These are phyloP conservation scores for Halichoerus grypus DNA, from an alignment of 2,113 vertebrate genomes.

Conservation along the genomic window DNA sequence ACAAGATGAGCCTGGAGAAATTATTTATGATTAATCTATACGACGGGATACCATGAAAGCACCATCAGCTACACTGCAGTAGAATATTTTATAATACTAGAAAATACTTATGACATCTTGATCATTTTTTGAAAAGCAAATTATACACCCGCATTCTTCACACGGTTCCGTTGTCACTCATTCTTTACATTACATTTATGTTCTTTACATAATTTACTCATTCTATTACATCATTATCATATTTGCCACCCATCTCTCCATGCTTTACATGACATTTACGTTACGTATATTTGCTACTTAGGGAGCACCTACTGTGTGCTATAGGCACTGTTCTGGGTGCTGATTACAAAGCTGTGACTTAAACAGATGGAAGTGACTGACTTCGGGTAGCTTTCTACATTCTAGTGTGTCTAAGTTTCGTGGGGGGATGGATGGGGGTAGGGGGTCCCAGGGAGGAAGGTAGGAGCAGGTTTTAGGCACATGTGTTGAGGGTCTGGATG, in stretches of 20 bases:
- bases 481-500: not conserved
- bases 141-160: not conserved
- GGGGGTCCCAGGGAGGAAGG: not conserved
- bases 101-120: not conserved
- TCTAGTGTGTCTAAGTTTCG: not conserved
- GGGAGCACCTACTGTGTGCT: no score
- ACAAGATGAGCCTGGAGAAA: not conserved
- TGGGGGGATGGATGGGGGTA: no score
- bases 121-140: not conserved
- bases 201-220: not conserved
- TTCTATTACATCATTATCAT: not conserved
- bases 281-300: no score
- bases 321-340: not conserved
- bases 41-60: accelerated
- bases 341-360: not conserved
- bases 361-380: not conserved
- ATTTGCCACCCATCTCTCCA: not conserved
- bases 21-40: not conserved
- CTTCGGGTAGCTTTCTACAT: not conserved
- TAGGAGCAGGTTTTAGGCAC: not conserved
- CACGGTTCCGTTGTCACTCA: not conserved
- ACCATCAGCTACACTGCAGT: accelerated
- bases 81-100: not conserved
- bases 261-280: not conserved
- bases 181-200: not conserved